Percentiles rank a stretch among this genome's conserved stretches.
These are phyloP conservation scores for Scytalopus superciliaris DNA, from an alignment of 2,113 vertebrate species.

Conservation along the genomic window DNA sequence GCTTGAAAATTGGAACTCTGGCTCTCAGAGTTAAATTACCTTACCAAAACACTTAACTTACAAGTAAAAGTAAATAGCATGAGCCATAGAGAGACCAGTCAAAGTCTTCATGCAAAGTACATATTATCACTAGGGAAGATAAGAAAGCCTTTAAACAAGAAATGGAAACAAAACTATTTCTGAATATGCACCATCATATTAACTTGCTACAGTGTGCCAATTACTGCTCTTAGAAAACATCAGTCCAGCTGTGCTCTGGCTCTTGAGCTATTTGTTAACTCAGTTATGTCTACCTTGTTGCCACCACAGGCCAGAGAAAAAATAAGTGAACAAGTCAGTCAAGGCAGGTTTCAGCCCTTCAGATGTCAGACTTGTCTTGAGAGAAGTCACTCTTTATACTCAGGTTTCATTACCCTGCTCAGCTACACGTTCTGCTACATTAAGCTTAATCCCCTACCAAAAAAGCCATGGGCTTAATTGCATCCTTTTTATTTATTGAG, in stretches of 20 bases:
- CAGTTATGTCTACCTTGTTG: not conserved
- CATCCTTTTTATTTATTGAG: not conserved
- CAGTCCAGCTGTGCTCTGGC: not conserved
- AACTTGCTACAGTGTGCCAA: not conserved
- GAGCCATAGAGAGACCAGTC: slow-evolving; percentile 13
- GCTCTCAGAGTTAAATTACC: not conserved
- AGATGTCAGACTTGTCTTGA: not conserved
- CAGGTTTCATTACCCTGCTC: not conserved
- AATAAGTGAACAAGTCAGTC: not conserved
- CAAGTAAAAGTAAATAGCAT: slow-evolving; percentile 4
- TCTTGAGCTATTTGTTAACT: not conserved
- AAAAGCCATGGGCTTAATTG: not conserved
- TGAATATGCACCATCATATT: not conserved
- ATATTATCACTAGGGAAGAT: slow-evolving; percentile 13
- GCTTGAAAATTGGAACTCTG: not conserved
- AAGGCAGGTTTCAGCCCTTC: not conserved
- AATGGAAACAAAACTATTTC: slow-evolving; percentile 29
- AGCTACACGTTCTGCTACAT: not conserved
- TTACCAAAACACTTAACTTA: not conserved
- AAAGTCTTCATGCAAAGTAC: slow-evolving; percentile 9
- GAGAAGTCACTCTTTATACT: not conserved
- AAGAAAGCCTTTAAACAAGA: slow-evolving; percentile 20
- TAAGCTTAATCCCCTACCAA: not conserved
- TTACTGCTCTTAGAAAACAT: not conserved
- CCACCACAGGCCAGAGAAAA: not conserved